Evolutionary conservation across 2,888 invertebrate species (phyloP), one percentile per base, ranked within the genome.

Genomic region (Cremastobaeus sp.): DNA sequence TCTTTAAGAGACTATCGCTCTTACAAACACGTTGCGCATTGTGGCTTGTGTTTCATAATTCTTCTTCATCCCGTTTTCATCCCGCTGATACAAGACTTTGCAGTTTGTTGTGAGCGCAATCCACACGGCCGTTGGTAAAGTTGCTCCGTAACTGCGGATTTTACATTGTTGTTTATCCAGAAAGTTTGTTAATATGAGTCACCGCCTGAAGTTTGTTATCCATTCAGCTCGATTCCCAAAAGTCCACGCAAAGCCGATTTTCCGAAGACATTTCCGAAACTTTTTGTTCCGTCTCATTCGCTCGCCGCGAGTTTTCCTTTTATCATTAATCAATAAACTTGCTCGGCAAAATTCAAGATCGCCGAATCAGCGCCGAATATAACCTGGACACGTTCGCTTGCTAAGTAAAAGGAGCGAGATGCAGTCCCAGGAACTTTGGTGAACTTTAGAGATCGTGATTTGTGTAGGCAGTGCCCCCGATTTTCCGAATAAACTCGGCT

Each of bases 261-360:
- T 62, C 41, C 43, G 17, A 54, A 70, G 54, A 66, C 54, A 43
- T 59, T 74, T 69, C 21, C 48, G 2, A 52, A 48, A 35, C 48
- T 59, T 65, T 73, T 47, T 37, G 37, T 21, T 43, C 30, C 25
- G 17, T 37, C 39, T 52, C 37, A 21, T 17, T 45, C 15, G 18
- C 28, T n/a, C 12, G 12, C 12, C 15, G 37, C 9, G 43, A 50
- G 32, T 48, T 50, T 57, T 52, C 48, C 21, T 60, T 59, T 59
- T 59, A 66, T 66, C 54, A 72, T 60, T 72, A 32, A 72, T 59
- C 65, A 59, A 72, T 72, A 72, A 66, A 66, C 60, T 66, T 60
- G 11, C 43, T 55, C 35, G 66, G 52, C 41, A 12, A 72, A 60
- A 34, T 65, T 73, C 48, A 43, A 48, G 60, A 73, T 66, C 60